Base-by-base conservation (phyloP, 2,888 invertebrate genomes). In the Caenorhabditis becei region DNA sequence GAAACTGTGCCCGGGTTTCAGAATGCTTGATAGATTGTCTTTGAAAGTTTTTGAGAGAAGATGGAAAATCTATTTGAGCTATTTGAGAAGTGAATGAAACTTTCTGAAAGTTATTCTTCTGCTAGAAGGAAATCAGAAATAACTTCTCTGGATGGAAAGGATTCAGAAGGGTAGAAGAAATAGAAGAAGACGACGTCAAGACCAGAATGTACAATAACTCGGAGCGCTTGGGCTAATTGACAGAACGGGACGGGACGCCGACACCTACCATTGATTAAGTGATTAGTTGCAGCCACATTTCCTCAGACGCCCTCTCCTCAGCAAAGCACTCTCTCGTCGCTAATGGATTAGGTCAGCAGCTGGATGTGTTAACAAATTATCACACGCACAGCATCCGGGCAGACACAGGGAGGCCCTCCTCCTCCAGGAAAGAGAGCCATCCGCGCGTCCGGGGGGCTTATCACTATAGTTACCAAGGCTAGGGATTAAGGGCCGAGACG, bases 301-400 rank as follows among this genome's bases (percentile, higher is more conserved):
- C 62, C 20, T 28, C 70, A 41, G 41, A n/a, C 41, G 10, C 41
- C 11, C 47, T 47, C 54, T 37, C 10, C 41, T 11, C 41, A 32
- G 59, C 23, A 37, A 41, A 14, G 32, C 56, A 56, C 35, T 59
- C 44, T 72, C 72, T 72, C 35, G 28, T 53, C 53, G 59, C 75
- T 75, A 75, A 75, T 75, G 75, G 75, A 75, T 75, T 66, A 75
- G 75, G 66, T 58, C 61, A 75, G 66, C 66, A 47, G 61, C 61
- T 66, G 66, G 53, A 74, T 74, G 75, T 61, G 58, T 75, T 75
- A 75, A 75, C 66, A 75, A 66, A 75, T 75, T 66, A 75, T 75
- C 66, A 75, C 63, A 63, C 72, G 72, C 63, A 23, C 18, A 18
- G 28, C 72, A 35, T 41, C 63, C 49, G 56, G 56, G 26, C 24